These are phyloP conservation scores for Drosophila subobscura DNA, from an alignment of 1,140 invertebrate genomes.

Conservation along the genomic window DNA sequence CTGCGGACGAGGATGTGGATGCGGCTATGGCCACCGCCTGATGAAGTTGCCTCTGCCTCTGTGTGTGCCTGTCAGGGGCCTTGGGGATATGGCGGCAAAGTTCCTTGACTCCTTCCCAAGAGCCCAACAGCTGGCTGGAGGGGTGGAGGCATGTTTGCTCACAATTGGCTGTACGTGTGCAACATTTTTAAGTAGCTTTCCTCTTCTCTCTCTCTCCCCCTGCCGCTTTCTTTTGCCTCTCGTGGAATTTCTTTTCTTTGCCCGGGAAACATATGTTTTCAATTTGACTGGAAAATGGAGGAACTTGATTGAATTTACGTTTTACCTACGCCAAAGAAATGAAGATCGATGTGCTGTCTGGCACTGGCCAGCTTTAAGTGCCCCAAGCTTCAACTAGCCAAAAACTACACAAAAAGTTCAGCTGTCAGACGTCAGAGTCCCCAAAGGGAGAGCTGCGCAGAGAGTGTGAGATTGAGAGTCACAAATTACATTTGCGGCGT, in stretches of 20 bases:
- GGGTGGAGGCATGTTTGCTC: conserved; percentile 38
- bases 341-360: conserved; percentile 62
- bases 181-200: conserved; percentile 80
- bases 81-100: conserved; percentile 69
- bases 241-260: conserved; percentile 68
- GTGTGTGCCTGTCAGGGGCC: conserved; percentile 50
- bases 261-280: conserved; percentile 72
- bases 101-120: conserved; percentile 48
- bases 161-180: conserved; percentile 80
- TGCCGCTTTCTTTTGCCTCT: conserved; percentile 62
- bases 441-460: conserved; percentile 13
- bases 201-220: conserved; percentile 22
- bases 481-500: conserved; percentile 79
- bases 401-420: conserved; percentile 68
- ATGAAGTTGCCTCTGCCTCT: conserved; percentile 54
- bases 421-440: conserved; percentile 39
- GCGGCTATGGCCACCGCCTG: conserved; percentile 33
- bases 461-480: conserved; percentile 3
- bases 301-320: conserved; percentile 74
- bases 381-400: background rate
- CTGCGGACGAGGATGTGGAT: conserved; percentile 24
- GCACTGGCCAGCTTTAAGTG: conserved; percentile 17
- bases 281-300: conserved; percentile 76
- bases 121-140: background rate
- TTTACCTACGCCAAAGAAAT: conserved; percentile 35